These are phyloP conservation scores for Poeciliopsis paucimaculata DNA, from an alignment of 2,797 vertebrate genomes.

Conservation along the genomic window DNA sequence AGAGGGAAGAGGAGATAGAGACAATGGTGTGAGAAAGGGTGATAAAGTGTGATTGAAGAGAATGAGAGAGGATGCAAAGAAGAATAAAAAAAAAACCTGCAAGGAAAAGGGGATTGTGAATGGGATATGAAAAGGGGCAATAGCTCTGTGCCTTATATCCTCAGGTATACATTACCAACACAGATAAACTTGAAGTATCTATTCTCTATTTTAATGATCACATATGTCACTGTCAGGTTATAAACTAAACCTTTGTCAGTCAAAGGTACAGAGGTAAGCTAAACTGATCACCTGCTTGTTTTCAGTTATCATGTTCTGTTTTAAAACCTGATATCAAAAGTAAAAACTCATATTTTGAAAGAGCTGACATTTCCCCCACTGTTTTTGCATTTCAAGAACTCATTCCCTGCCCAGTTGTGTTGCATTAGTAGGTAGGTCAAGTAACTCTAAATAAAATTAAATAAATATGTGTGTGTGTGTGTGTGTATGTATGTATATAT, in stretches of 20 bases:
- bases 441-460: not conserved
- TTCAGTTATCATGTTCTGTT: not conserved
- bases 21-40: slow-evolving; percentile 44
- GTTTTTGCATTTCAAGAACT: not conserved
- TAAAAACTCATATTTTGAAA: not conserved
- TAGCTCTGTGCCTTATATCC: not conserved
- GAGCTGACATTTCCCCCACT: not conserved
- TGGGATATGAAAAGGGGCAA: slow-evolving; percentile 1
- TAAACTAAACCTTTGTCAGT: slow-evolving; percentile 28
- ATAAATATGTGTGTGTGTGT: too few species aligned
- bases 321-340: not conserved
- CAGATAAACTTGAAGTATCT: slow-evolving; percentile 31
- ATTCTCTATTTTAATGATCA: slow-evolving; percentile 33
- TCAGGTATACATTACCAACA: slow-evolving; percentile 6
- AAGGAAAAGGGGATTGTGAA: slow-evolving; percentile 8
- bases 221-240: slow-evolving; percentile 31
- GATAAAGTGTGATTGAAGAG: slow-evolving; percentile 67
- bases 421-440: not conserved
- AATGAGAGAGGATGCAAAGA: slow-evolving; percentile 33
- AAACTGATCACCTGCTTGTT: not conserved
- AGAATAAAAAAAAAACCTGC: slow-evolving; percentile 10
- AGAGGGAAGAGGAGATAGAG: slow-evolving; percentile 51
- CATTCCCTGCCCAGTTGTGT: not conserved
- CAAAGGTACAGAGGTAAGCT: slow-evolving; percentile 12
- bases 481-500: too few species aligned